Base-by-base conservation (phyloP, 2,113 vertebrate species). In the Gymnobelideus leadbeateri region DNA sequence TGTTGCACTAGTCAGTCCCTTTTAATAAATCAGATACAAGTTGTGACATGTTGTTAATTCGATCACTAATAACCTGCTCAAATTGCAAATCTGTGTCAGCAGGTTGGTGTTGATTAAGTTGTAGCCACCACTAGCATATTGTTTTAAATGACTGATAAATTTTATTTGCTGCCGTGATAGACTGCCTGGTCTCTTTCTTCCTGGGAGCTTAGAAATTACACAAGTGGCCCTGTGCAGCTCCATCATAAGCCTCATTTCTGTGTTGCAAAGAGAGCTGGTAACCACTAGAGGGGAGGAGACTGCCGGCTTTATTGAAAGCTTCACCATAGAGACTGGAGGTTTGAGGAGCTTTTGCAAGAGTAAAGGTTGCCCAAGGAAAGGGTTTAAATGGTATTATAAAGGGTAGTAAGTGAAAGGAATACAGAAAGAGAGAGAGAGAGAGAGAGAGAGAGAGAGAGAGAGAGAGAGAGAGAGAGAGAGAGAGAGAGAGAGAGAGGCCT, bases 251-350 rank as follows among this genome's bases (percentile, higher is more conserved):
- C 97, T 97, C 94, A 95, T 94, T 55, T 93, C 94, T 95, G 94
- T 94, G 98, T 97, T 99, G 99, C 98, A 99, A 98, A 98, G 98
- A 98, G 96, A 94, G 97, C 97, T 97, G 98, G 93, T 98, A 98
- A 97, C 99, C 99, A 99, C 99, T 99, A 99, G 99, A 99, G 98
- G 99, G 99, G 98, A 98, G 98, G 98, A 99, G 98, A 99, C 97
- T 97, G 99, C 98, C 98, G 98, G 97, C 97, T 98, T 98, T 99
- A 54, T 98, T 51, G 96, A 98, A 98, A n/a, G 94, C 96, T 98
- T 96, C 96, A 90, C 96, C 95, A 95, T 97, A 92, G 95, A 98
- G 97, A 96, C 96, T 96, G 98, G 98, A 97, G 97, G 98, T 98
- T 61, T 94, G 97, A 98, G 98, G 98, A 97, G 98, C 97, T 98